Base-by-base conservation (phyloP, 2,888 invertebrate genomes). In the Crocallis elinguaria region DNA sequence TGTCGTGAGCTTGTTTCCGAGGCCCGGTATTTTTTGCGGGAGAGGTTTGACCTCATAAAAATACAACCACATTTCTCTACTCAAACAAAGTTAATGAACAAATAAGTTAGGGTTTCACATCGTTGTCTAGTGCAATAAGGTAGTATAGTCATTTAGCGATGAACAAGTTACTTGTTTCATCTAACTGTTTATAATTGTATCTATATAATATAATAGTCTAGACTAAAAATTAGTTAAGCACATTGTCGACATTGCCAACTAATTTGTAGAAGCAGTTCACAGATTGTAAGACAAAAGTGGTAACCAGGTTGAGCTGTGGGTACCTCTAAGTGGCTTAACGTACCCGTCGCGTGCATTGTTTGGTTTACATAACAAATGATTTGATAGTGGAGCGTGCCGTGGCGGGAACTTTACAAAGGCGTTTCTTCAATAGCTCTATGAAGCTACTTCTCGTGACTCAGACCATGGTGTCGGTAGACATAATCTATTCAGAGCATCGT, bases 331-430 rank as follows among this genome's bases (percentile, higher is more conserved):
- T 74, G 75, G 72, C 78, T 73, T 71, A 79, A 73, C 66, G 45
- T 74, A 69, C 73, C 73, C 68, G 72, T 75, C 73, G 71, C 67
- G 70, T 53, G 69, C 73, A 79, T 85, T 82, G 80, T 84, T 71
- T 66, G 66, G 75, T 85, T 85, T 82, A 82, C 77, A 81, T 83
- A 83, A 85, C 82, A 84, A 85, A 84, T 79, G 75, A 69, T 64
- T 61, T 60, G 69, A 80, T 80, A 74, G 78, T 73, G 58, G 72
- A 78, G 66, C 77, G 69, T 69, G 64, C 67, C 62, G 62, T 62
- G 56, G 69, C 64, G 62, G 62, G 48, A 36, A 42, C 14, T 43
- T 37, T 57, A 81, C 77, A 82, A 82, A 71, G 60, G 64, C 63
- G 65, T 64, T 69, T 77, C 79, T 81, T 83, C 80, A 81, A 72